Evolutionary conservation across 2,113 vertebrate species (phyloP), one percentile per base, ranked within the genome.

Genomic region (Rhegmatorhina hoffmannsi): DNA sequence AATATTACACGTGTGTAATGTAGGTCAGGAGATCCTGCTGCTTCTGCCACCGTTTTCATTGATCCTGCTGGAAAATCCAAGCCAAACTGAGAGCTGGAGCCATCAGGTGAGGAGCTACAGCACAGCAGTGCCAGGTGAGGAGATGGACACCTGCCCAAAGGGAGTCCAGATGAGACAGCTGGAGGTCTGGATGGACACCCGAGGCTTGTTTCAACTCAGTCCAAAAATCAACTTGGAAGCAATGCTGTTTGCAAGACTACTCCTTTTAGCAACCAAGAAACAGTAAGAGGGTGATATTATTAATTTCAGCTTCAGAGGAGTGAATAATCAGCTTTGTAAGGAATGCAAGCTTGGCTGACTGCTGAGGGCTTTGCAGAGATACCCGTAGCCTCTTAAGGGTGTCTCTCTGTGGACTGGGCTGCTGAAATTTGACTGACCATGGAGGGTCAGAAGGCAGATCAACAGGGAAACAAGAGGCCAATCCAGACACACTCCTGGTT

Each of bases 381-480:
- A 58, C 46, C 47, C 17, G 50, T 28, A 23, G 55, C 33, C 23
- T 34, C 43, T 55, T 10, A 26, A 11, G 0, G 0, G 19, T 28
- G 10, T 40, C 31, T 58, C 28, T 59, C 58, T 15, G 6, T 17
- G 15, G 38, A 33, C 64, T 73, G 38, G 6, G 44, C 19, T 49
- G 44, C 53, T 66, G 43, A 66, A 36, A 25, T 16, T 11, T 15
- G 17, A 2, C 25, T 46, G 34, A 34, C 68, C 50, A 5, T 4
- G 7, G 49, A 53, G 6, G 25, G 10, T 23, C 31, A 86, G 56
- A 38, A 80, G 46, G 46, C 78, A 90, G 40, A 43, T 1, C 52
- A 86, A 31, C 36, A 82, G 64, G 21, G 49, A 64, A 78, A 44
- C 2, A 68, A 33, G 5, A 59, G 26, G 4, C 23, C 20, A 73